These are phyloP conservation scores for Phodopus roborovskii DNA, from an alignment of 2,113 vertebrate species.

Conservation along the genomic window DNA sequence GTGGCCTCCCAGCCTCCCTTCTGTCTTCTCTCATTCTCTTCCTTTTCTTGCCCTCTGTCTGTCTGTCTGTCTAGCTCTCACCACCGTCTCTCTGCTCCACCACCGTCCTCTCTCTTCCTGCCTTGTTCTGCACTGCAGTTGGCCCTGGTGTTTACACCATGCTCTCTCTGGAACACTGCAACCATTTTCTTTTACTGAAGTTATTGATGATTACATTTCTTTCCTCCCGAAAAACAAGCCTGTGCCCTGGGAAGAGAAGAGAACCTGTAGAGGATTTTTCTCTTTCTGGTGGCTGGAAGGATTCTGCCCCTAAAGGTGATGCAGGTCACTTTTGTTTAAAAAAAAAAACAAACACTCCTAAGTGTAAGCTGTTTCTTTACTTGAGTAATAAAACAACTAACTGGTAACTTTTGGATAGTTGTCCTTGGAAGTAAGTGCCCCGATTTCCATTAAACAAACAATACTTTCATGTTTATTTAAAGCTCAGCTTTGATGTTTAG, in stretches of 20 bases:
- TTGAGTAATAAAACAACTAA: slow-evolving; percentile 32
- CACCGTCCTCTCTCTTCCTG: rapidly evolving
- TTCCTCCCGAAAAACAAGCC: background rate
- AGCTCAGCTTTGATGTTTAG: background rate
- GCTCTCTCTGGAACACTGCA: background rate
- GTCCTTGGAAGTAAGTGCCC: background rate
- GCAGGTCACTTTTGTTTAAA: background rate
- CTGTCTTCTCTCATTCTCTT: rapidly evolving
- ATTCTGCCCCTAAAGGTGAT: background rate
- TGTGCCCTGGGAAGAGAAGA: background rate
- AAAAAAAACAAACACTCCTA: background rate
- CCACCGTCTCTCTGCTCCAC: rapidly evolving
- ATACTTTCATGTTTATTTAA: slow-evolving; percentile 2
- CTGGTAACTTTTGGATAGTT: background rate
- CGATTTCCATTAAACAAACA: background rate
- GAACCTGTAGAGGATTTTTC: background rate
- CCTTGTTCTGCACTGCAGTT: background rate
- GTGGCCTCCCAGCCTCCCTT: background rate
- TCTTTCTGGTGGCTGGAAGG: background rate
- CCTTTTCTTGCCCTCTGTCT: background rate
- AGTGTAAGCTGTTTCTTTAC: slow-evolving; percentile 18
- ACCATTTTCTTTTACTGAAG: slow-evolving; percentile 64
- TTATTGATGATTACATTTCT: slow-evolving; percentile 51
- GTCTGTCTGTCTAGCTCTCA: background rate
- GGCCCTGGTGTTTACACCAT: background rate